A percentile compares a stretch with the other conserved stretches of the same genome.
Conservation (phyloP, 1,140 invertebrate species). For the Phortica variegata region DNA sequence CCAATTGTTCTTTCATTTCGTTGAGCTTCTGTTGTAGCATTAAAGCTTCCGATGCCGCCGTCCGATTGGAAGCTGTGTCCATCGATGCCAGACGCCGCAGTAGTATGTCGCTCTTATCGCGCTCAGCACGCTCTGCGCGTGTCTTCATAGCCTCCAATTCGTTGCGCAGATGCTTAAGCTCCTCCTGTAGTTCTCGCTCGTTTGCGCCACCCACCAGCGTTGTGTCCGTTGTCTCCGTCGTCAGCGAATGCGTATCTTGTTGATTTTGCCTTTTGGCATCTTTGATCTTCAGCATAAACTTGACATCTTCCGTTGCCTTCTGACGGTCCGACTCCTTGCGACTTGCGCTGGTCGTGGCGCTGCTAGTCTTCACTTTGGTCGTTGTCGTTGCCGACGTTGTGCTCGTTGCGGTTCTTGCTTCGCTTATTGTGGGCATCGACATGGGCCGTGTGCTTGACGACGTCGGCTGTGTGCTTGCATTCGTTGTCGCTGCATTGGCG, state of each 20-base stretch:
- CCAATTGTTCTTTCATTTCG: slow-evolving; percentile 74
- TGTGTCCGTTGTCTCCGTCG: slow-evolving; percentile 56
- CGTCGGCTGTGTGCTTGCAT: slow-evolving; percentile 7
- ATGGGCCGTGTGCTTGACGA: slow-evolving; percentile 1
- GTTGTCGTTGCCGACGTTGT: slow-evolving; percentile 15
- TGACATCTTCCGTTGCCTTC: slow-evolving; percentile 59
- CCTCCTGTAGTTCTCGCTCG: slow-evolving; percentile 61
- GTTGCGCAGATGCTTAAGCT: slow-evolving; percentile 66
- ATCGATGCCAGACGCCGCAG: slow-evolving; percentile 73
- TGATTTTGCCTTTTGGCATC: slow-evolving; percentile 58
- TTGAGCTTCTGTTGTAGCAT: slow-evolving; percentile 81
- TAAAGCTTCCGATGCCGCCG: slow-evolving; percentile 67
- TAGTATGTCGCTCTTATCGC: slow-evolving; percentile 84
- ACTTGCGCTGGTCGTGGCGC: slow-evolving; percentile 15
- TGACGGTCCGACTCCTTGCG: slow-evolving; percentile 30
- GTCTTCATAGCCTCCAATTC: slow-evolving; percentile 62
- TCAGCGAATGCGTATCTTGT: slow-evolving; percentile 58
- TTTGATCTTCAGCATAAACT: slow-evolving; percentile 57
- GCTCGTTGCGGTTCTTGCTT: slow-evolving; percentile 1
- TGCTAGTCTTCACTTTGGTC: slow-evolving; percentile 12
- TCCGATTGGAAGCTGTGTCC: slow-evolving; percentile 72
- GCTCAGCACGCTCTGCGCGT: slow-evolving; percentile 76
- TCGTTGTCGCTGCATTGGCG: slow-evolving; percentile 12
- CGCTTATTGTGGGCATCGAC: not conserved
- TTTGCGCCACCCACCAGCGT: slow-evolving; percentile 37